phyloP scores from a whole-genome alignment of 2,888 invertebrate genomes.

The Agonopterix alstromeriana region DNA sequence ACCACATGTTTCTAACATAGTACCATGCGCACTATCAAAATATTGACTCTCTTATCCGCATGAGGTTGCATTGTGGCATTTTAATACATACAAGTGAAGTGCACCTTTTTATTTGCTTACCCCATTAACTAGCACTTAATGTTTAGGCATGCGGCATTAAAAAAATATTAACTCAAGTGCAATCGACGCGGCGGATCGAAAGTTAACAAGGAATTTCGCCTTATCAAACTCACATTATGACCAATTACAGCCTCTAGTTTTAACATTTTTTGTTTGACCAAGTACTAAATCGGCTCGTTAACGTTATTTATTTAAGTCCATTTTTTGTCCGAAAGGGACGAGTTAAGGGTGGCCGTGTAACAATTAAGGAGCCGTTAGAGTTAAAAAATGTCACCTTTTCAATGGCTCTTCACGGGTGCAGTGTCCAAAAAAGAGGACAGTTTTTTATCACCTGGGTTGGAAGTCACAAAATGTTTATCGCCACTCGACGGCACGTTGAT shows the following conservation, averaged over 20 bases:
- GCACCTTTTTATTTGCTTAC: conserved; percentile 57
- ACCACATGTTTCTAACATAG: conserved; percentile 63
- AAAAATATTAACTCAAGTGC: conserved; percentile 58
- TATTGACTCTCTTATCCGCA: conserved; percentile 71
- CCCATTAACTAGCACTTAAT: conserved; percentile 64
- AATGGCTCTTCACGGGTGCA: conserved; percentile 45
- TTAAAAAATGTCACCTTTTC: conserved; percentile 73
- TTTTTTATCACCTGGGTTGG: conserved; percentile 73
- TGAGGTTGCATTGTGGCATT: conserved; percentile 56
- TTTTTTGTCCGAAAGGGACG: conserved; percentile 58
- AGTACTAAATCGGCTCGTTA: conserved; percentile 45
- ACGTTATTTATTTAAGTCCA: conserved; percentile 59
- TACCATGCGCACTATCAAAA: conserved; percentile 69
- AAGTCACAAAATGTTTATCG: conserved; percentile 76
- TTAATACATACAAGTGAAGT: conserved; percentile 54
- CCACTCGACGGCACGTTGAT: conserved; percentile 71
- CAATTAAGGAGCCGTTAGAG: conserved; percentile 68
- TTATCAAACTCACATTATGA: conserved; percentile 54
- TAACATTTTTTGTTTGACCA: conserved; percentile 43
- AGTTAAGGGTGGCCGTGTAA: conserved; percentile 61
- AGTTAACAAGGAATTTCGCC: conserved; percentile 40
- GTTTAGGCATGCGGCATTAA: conserved; percentile 47
- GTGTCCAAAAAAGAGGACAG: conserved; percentile 60
- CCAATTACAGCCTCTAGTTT: conserved; percentile 47
- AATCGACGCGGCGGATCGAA: conserved; percentile 30